Percentiles rank a stretch among this genome's conserved stretches.
phyloP scores from a whole-genome alignment of 2,888 invertebrate species.

The Sussaba pulchella region DNA sequence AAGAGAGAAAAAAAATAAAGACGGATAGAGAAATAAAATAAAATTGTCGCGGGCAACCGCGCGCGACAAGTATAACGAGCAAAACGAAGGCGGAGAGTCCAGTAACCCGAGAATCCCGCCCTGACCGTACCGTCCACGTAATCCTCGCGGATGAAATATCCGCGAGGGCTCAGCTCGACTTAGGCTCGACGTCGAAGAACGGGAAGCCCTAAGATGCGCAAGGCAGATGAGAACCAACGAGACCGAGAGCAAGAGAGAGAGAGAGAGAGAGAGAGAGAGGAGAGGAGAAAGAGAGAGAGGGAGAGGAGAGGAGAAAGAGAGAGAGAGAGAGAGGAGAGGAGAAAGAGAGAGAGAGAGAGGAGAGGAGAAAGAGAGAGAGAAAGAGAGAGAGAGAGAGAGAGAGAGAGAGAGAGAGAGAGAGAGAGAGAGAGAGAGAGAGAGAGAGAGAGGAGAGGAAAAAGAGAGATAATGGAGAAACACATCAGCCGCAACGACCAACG shows the following conservation, averaged over 20 bases:
- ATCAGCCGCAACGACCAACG: conserved; percentile 1
- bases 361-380: not conserved
- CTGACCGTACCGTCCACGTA: conserved; percentile 32
- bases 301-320: too few species aligned
- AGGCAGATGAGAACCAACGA: conserved; percentile 13
- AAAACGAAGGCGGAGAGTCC: conserved; percentile 53
- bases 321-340: too few species aligned
- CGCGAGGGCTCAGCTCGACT: conserved; percentile 29
- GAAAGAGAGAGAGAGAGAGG: too few species aligned
- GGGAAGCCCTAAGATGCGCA: conserved; percentile 68
- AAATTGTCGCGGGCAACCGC: conserved; percentile 54
- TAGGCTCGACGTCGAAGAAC: conserved; percentile 33
- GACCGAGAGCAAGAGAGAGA: not conserved
- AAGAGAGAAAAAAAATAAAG: not conserved
- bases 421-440: too few species aligned
- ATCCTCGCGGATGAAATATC: conserved; percentile 48
- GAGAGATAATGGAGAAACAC: not conserved
- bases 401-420: conserved; percentile 7
- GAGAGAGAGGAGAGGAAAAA: too few species aligned
- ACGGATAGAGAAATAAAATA: not conserved
- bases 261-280: too few species aligned
- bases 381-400: not conserved
- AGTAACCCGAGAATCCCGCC: conserved; percentile 63
- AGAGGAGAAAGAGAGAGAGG: too few species aligned
- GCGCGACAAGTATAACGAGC: conserved; percentile 35